Evolutionary conservation across 2,888 invertebrate species (phyloP).

Genomic region (Sisyra nigra): DNA sequence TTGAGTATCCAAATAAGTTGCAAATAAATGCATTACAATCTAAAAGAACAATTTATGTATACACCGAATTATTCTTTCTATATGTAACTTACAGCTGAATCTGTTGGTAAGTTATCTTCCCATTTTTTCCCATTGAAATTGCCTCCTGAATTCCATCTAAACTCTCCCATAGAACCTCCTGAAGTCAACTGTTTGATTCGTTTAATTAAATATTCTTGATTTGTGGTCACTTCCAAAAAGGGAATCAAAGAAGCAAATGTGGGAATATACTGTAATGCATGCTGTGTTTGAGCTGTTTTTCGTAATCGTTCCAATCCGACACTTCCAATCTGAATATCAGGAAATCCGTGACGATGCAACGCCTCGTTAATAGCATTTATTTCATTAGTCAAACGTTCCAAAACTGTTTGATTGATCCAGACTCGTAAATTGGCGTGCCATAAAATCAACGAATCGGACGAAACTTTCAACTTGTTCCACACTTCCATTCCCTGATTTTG

Average conservation of each 20-base stretch:
- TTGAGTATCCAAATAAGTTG: conserved; percentile 74
- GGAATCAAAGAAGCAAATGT: conserved; percentile 48
- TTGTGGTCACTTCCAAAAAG: conserved; percentile 64
- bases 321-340: conserved; percentile 47
- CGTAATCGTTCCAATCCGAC: conserved; percentile 58
- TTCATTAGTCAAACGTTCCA: conserved; percentile 57
- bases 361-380: conserved; percentile 54
- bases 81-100: conserved; percentile 60
- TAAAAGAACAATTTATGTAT: conserved; percentile 21
- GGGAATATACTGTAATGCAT: conserved; percentile 34
- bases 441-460: conserved; percentile 51
- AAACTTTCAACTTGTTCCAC: conserved; percentile 46
- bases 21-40: conserved; percentile 72
- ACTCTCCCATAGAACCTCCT: conserved; percentile 79
- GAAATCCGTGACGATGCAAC: conserved; percentile 49
- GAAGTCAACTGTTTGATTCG: conserved; percentile 61
- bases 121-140: conserved; percentile 55
- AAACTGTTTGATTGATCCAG: conserved; percentile 75
- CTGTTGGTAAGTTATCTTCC: conserved; percentile 73
- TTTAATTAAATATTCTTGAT: conserved; percentile 74
- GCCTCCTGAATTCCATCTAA: conserved; percentile 76
- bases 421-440: conserved; percentile 65
- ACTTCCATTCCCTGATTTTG: conserved; percentile 27
- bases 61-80: conserved; percentile 4
- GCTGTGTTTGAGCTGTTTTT: conserved; percentile 47